Evolutionary conservation across 2,113 vertebrate species (phyloP).

Genomic region (Lamprologus tigripictilis): DNA sequence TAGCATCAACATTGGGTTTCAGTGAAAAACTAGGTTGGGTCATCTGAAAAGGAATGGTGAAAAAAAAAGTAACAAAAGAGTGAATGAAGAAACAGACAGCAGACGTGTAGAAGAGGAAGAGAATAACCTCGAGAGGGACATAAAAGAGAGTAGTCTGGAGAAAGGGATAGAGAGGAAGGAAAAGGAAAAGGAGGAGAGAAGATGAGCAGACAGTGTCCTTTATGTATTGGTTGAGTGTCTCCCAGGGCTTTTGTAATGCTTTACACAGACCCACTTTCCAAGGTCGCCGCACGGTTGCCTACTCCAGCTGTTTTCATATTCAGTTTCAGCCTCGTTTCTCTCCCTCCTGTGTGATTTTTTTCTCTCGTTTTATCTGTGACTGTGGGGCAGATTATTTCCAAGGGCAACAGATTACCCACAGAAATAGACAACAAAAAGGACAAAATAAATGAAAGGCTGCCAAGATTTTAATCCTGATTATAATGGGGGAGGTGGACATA

Average conservation of each 20-base stretch:
- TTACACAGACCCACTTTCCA: conserved; percentile 68
- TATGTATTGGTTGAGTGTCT: conserved; percentile 62
- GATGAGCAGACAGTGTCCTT: conserved; percentile 65
- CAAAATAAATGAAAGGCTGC: conserved; percentile 42
- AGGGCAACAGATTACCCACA: conserved; percentile 52
- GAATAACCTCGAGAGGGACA: conserved; percentile 61
- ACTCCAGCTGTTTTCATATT: conserved; percentile 76
- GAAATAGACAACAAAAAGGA: conserved; percentile 34
- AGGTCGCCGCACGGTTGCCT: conserved; percentile 64
- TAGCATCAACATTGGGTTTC: not conserved
- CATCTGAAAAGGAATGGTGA: not conserved
- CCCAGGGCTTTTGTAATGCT: conserved; percentile 67
- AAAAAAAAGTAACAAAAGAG: conserved; percentile 45
- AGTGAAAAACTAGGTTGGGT: not conserved
- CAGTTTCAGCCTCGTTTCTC: conserved; percentile 53
- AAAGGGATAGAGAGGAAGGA: conserved; percentile 52
- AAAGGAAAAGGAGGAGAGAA: conserved; percentile 57
- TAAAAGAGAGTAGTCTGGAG: conserved; percentile 61
- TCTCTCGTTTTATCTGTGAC: conserved; percentile 42
- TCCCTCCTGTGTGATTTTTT: conserved; percentile 8
- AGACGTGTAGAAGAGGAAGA: conserved; percentile 62
- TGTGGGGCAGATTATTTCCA: conserved; percentile 57
- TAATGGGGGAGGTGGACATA: not conserved
- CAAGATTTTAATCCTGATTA: conserved; percentile 53
- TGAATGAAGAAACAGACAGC: conserved; percentile 67